These are phyloP conservation scores for Manis javanica DNA, from an alignment of 2,797 vertebrate genomes.

Conservation along the genomic window DNA sequence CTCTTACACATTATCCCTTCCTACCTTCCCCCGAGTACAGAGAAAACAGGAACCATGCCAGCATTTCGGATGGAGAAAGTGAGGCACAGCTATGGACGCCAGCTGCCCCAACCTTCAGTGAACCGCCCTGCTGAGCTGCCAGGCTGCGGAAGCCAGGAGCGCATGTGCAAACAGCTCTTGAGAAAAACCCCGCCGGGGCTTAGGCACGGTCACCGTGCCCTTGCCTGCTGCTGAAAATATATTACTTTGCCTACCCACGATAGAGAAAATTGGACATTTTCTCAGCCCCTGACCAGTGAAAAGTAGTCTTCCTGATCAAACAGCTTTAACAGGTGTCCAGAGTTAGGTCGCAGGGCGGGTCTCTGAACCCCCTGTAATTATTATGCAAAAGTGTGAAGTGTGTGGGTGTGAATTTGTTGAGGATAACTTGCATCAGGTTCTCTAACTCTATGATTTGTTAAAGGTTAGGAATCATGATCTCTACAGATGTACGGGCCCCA, in stretches of 20 bases:
- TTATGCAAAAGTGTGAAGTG: not conserved
- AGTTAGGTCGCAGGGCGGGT: not conserved
- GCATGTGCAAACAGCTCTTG: not conserved
- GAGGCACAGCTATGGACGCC: not conserved
- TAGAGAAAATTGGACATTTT: not conserved
- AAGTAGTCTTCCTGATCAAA: not conserved
- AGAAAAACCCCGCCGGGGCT: not conserved
- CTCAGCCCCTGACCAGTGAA: not conserved
- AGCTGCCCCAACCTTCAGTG: not conserved
- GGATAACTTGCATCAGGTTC: not conserved
- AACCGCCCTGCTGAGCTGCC: not conserved
- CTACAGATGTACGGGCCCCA: not conserved
- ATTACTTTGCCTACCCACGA: not conserved
- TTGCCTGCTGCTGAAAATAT: not conserved
- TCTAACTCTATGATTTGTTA: not conserved
- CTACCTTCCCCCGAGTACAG: not conserved
- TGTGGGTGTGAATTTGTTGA: not conserved
- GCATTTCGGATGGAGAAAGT: not conserved
- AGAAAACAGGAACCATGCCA: not conserved
- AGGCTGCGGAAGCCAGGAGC: not conserved
- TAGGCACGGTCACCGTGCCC: not conserved
- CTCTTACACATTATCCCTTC: not conserved
- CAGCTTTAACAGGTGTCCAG: not conserved
- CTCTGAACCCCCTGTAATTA: not conserved
- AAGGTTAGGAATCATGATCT: not conserved